These are phyloP conservation scores for Rhizoglyphus robini DNA, from an alignment of 1,140 invertebrate genomes.

Conservation along the genomic window DNA sequence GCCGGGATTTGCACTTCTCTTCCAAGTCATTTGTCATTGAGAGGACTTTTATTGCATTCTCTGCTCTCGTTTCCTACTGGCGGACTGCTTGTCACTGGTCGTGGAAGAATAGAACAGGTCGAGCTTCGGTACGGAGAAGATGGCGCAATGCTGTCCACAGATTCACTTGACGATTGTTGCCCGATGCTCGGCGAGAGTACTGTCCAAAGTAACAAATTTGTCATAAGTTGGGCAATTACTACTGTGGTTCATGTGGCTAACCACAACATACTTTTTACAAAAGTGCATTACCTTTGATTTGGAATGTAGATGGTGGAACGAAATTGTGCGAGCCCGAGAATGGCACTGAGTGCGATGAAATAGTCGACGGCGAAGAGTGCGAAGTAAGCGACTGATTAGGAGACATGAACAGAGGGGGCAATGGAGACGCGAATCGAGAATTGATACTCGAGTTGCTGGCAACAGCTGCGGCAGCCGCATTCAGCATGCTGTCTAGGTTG, in stretches of 20 bases:
- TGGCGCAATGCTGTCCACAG: neutral
- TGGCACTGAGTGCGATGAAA: neutral
- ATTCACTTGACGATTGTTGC: neutral
- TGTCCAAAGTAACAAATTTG: neutral
- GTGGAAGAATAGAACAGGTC: neutral
- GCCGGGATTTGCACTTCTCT: neutral
- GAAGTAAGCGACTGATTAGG: neutral
- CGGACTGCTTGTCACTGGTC: too few species aligned
- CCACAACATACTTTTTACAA: too few species aligned
- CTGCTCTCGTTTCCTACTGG: neutral
- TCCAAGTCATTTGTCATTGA: neutral
- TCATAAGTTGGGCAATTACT: too few species aligned
- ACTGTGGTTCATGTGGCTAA: too few species aligned
- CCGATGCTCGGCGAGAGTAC: neutral
- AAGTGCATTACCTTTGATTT: neutral
- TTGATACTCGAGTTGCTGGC: neutral
- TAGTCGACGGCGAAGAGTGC: neutral
- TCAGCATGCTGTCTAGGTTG: conserved; percentile 11
- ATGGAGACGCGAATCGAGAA: neutral
- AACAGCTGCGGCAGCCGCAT: conserved; percentile 14
- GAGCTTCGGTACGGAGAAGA: neutral
- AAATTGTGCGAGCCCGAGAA: neutral
- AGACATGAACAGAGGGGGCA: conserved; percentile 9
- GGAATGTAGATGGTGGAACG: neutral
- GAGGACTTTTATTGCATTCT: neutral